These are phyloP conservation scores for Palaemon carinicauda DNA, from an alignment of 1,140 invertebrate species.

Conservation along the genomic window DNA sequence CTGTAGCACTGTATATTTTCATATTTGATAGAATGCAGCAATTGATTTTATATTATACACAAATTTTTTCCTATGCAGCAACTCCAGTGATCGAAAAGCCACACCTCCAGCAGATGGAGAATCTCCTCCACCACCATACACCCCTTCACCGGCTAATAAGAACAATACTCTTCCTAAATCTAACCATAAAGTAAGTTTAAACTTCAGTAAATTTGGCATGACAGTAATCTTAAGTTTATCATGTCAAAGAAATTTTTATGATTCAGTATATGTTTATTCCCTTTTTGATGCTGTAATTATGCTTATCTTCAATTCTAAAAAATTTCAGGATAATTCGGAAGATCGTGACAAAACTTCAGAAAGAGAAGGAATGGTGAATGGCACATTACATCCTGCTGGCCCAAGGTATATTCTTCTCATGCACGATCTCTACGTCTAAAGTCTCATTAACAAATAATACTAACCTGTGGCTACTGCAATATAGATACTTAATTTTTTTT, in stretches of 20 bases:
- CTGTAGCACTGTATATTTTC: too few species aligned
- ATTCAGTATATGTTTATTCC: too few species aligned
- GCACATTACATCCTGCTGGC: conserved; percentile 6
- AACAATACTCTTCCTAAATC: conserved; percentile 29
- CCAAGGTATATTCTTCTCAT: conserved; percentile 40
- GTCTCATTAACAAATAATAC: background rate
- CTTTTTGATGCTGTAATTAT: too few species aligned
- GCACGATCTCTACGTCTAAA: conserved; percentile 39
- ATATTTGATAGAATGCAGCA: too few species aligned
- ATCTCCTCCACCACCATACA: conserved; percentile 64
- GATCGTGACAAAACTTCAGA: background rate
- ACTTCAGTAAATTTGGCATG: background rate
- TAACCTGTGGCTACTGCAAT: too few species aligned
- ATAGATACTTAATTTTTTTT: too few species aligned
- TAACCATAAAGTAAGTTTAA: background rate
- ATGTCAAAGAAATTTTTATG: too few species aligned
- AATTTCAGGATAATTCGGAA: background rate
- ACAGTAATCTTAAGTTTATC: too few species aligned
- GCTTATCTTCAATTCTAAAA: background rate
- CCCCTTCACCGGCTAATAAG: conserved; percentile 59
- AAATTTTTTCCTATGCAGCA: conserved; percentile 29
- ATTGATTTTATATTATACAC: background rate
- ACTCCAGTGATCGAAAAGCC: conserved; percentile 61
- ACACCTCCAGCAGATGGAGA: conserved; percentile 62
- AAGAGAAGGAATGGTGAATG: conserved; percentile 20